These are phyloP conservation scores for Meteorus cinctellus DNA, from an alignment of 2,888 invertebrate genomes.

Conservation along the genomic window DNA sequence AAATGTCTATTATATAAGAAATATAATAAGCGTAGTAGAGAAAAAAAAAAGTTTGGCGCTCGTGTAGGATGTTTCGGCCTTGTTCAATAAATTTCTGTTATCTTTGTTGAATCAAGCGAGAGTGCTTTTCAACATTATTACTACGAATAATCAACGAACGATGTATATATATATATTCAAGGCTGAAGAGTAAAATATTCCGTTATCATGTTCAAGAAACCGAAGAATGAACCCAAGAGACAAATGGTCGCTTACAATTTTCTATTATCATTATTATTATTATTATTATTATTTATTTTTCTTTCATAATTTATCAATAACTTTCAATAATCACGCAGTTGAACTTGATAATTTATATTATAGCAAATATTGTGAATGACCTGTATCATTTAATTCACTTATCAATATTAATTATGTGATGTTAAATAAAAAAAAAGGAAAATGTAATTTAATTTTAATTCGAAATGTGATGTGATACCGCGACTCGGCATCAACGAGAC, in stretches of 20 bases:
- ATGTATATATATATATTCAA: background rate
- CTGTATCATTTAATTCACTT: no score
- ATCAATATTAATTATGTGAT: no score
- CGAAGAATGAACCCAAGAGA: no score
- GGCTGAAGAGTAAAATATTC: background rate
- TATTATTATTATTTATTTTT: background rate
- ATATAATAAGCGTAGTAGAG: background rate
- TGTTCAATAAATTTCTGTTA: slow-evolving; percentile 6
- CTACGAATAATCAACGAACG: slow-evolving; percentile 1
- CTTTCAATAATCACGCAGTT: background rate
- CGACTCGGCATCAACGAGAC: no score
- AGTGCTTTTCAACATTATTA: slow-evolving; percentile 3
- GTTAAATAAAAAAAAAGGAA: no score
- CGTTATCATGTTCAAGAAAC: background rate
- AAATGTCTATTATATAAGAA: background rate
- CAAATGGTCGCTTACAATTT: no score
- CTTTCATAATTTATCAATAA: background rate
- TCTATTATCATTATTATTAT: no score
- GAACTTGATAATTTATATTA: background rate
- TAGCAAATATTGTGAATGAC: no score
- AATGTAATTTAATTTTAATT: no score
- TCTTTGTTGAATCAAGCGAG: slow-evolving; percentile 8
- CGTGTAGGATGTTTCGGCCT: slow-evolving; percentile 6
- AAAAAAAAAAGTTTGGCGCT: background rate
- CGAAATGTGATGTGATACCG: no score